Evolutionary conservation across 2,888 invertebrate species (phyloP), one percentile per base, ranked within the genome.

Genomic region (Macrosoma leucophasiata): DNA sequence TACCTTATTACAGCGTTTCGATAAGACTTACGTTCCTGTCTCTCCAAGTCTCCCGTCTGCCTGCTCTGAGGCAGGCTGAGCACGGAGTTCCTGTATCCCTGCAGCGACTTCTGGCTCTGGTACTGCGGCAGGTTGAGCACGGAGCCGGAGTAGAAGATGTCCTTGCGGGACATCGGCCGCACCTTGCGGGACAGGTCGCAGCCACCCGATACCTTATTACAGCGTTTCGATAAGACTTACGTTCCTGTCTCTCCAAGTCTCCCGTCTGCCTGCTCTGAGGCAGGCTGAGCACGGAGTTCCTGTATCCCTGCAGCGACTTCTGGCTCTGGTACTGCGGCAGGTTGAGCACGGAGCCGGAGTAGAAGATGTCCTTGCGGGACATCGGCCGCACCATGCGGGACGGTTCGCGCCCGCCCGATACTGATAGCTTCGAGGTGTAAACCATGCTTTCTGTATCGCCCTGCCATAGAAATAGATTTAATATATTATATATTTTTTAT

Each of bases 61-160:
- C 88, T 85, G 44, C 86, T 87, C 54, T 86, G 87, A 0, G 97
- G 94, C 35, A 98, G 86, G 35, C 96, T 95, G 21, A 96, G 87
- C 23, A 97, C 94, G 36, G 96, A 96, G 62, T 96, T 94, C 33
- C 97, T 88, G 69, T 97, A 97, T 48, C 93, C 93, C 33, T 92
- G 91, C 33, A 97, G 85, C 2, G 96, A 95, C 62, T 95, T 94
- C 70, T 96, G 96, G 39, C 95, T 95, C 69, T 94, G 93, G 79
- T 92, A 97, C 74, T 97, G 96, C 0, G 95, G 95, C 54, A 98
- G 87, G 78, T 98, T 95, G 41, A 92, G 87, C 13, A 98, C 94
- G 26, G 97, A 97, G 15, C 98, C 97, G 2, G 96, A 96, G 78
- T 98, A 98, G 86, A 98, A 98, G 60, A 98, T 97, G 76, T 98